phyloP scores from a whole-genome alignment of 2,888 invertebrate species.

The Philereme vetulata region DNA sequence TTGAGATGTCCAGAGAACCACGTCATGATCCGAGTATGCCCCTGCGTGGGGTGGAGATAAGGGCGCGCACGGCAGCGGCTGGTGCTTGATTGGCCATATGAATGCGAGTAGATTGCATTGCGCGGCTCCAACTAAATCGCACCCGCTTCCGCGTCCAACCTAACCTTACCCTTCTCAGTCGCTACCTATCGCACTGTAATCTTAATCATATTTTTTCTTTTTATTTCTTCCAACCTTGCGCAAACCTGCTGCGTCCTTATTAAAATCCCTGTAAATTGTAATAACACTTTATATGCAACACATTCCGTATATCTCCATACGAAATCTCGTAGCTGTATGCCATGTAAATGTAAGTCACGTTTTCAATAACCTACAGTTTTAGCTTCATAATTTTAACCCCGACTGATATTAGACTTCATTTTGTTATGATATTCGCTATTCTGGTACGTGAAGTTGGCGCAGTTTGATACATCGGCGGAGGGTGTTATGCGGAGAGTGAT shows the following conservation, averaged over 20 bases:
- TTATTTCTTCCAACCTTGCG: slow-evolving; percentile 28
- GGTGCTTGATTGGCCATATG: slow-evolving; percentile 82
- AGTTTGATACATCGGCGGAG: slow-evolving; percentile 29
- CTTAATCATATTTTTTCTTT: slow-evolving; percentile 30
- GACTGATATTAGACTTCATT: slow-evolving; percentile 80
- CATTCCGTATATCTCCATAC: slow-evolving; percentile 55
- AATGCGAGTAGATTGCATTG: slow-evolving; percentile 81
- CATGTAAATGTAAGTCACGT: slow-evolving; percentile 83
- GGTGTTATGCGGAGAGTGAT: slow-evolving; percentile 34
- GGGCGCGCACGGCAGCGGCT: slow-evolving; percentile 70
- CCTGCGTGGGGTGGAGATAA: slow-evolving; percentile 56
- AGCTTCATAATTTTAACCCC: slow-evolving; percentile 82
- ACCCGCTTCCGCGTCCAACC: slow-evolving; percentile 37
- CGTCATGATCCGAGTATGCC: slow-evolving; percentile 27
- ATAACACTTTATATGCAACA: slow-evolving; percentile 44
- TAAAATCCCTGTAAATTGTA: slow-evolving; percentile 43
- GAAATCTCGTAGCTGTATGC: slow-evolving; percentile 69
- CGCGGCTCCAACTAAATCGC: slow-evolving; percentile 38
- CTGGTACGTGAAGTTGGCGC: slow-evolving; percentile 34
- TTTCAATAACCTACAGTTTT: slow-evolving; percentile 84
- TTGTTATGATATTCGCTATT: slow-evolving; percentile 72
- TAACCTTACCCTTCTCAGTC: slow-evolving; percentile 15
- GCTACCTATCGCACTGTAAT: slow-evolving; percentile 37
- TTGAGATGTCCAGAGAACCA: too few relatives aligned
- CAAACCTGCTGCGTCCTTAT: slow-evolving; percentile 38